Evolutionary conservation across 2,113 vertebrate species (phyloP).

Genomic region (Sylvietta virens): DNA sequence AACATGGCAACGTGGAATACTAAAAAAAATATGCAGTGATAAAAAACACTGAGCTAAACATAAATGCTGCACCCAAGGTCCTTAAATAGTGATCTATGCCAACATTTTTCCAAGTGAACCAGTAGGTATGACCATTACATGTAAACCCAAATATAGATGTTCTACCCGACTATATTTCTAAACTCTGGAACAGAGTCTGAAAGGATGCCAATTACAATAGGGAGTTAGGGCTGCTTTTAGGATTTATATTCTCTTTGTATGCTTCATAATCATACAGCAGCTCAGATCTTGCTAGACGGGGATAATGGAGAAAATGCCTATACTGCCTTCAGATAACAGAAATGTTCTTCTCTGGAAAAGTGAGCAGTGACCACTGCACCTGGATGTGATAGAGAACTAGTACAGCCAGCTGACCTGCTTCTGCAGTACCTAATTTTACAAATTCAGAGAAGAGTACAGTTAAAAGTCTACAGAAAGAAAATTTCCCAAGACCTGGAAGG

Average conservation of each 20-base stretch:
- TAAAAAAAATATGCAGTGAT: not conserved
- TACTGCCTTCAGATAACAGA: not conserved
- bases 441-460: not conserved
- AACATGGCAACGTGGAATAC: not conserved
- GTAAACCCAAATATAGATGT: slow-evolving; percentile 40
- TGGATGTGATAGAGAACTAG: not conserved
- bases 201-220: not conserved
- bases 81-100: not conserved
- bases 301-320: not conserved
- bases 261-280: not conserved
- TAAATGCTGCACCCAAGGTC: not conserved
- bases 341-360: not conserved
- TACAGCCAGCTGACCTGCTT: not conserved
- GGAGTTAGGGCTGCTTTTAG: not conserved
- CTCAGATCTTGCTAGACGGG: not conserved
- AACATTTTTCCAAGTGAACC: not conserved
- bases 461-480: not conserved
- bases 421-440: not conserved
- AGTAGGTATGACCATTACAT: not conserved
- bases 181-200: not conserved
- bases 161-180: not conserved
- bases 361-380: not conserved
- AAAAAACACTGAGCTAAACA: not conserved
- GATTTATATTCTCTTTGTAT: not conserved
- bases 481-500: not conserved